Evolutionary conservation across 2,113 vertebrate species (phyloP).

Genomic region (Barbus barbus): DNA sequence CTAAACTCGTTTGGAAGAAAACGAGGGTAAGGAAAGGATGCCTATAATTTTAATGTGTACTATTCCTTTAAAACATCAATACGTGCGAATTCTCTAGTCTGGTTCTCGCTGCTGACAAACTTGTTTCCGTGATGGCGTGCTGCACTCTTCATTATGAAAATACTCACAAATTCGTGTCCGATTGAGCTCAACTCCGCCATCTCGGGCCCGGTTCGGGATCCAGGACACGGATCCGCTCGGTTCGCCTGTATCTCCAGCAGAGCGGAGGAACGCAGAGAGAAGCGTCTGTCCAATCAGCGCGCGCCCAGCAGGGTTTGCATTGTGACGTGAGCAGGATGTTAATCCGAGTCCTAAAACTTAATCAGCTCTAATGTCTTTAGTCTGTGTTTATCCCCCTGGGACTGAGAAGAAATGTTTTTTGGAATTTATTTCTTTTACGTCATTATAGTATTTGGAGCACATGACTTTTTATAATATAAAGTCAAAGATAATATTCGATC

Average conservation of each 20-base stretch:
- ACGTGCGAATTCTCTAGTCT: not conserved
- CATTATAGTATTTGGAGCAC: too few relatives aligned
- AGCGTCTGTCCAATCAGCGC: constrained; percentile 14
- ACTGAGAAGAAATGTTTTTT: not conserved
- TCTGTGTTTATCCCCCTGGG: not conserved
- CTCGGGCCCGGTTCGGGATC: constrained; percentile 26
- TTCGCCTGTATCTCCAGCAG: not conserved
- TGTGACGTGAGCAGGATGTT: not conserved
- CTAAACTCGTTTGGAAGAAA: too few relatives aligned
- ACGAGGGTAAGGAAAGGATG: not conserved
- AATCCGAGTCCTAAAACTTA: not conserved
- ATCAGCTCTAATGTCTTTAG: constrained; percentile 3
- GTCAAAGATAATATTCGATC: too few relatives aligned
- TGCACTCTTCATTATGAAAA: not conserved
- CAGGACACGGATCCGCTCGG: not conserved
- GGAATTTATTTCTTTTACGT: too few relatives aligned
- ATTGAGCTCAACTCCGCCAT: constrained; percentile 82
- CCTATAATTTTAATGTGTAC: not conserved
- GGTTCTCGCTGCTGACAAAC: not conserved
- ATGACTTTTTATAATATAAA: too few relatives aligned
- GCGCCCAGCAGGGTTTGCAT: not conserved
- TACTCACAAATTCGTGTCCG: constrained; percentile 74
- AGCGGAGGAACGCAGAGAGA: not conserved
- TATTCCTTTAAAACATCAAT: not conserved
- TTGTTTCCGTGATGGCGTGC: constrained; percentile 26